A percentile compares a stretch with the other conserved stretches of the same genome.
Conservation (phyloP, 1,140 invertebrate genomes). For the Drosophila azteca region DNA sequence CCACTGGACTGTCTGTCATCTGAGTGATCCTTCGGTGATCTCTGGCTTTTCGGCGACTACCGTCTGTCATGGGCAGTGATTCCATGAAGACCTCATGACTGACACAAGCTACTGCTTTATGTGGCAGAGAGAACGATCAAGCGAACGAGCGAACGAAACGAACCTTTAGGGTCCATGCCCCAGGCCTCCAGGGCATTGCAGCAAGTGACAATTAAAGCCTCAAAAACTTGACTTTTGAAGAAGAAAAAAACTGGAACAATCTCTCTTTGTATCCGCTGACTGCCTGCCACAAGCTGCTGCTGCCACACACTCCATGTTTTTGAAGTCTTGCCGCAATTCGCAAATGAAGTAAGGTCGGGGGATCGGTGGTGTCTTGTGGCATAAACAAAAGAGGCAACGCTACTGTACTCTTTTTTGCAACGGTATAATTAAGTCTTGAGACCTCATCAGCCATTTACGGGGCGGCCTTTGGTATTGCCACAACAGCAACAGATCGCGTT, state of each 20-base stretch:
- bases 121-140: not conserved
- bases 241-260: slow-evolving; percentile 58
- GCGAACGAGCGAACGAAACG: not conserved
- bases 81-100: slow-evolving; percentile 25
- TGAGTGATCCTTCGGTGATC: not conserved
- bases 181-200: not conserved
- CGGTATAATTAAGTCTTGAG: slow-evolving; percentile 71
- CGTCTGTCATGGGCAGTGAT: slow-evolving; percentile 20
- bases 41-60: slow-evolving; percentile 1
- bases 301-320: slow-evolving; percentile 25
- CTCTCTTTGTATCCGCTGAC: slow-evolving; percentile 23
- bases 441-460: slow-evolving; percentile 77
- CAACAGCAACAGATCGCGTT: slow-evolving; percentile 57
- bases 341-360: slow-evolving; percentile 63
- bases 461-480: slow-evolving; percentile 19
- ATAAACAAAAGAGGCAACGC: slow-evolving; percentile 33
- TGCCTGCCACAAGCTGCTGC: not conserved
- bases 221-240: slow-evolving; percentile 52
- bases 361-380: slow-evolving; percentile 9
- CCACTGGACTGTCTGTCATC: too few species aligned
- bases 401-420: slow-evolving; percentile 48
- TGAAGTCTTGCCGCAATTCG: slow-evolving; percentile 71
- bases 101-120: slow-evolving; percentile 31
- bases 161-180: slow-evolving; percentile 10
- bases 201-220: slow-evolving; percentile 58